Conservation (phyloP, 37 sponge, comb jelly and placozoan species). For the Beroe ovata region DNA sequence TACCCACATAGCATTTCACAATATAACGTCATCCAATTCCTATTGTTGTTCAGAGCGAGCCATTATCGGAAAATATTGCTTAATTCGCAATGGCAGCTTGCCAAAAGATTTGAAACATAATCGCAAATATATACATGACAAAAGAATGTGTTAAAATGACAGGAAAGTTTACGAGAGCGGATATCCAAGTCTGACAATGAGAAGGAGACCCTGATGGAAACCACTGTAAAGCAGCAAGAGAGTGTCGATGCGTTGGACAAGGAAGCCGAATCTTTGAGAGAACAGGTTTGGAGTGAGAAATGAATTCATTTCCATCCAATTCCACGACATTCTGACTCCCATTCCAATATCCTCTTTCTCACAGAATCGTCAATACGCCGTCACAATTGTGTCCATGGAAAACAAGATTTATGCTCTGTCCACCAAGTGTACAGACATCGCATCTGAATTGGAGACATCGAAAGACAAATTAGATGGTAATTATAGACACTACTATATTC, state of each 20-base stretch:
- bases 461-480: slow-evolving; percentile 7
- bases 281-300: too few species aligned
- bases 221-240: background rate
- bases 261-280: slow-evolving; percentile 13
- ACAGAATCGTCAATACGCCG: slow-evolving; percentile 35
- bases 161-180: slow-evolving; percentile 39
- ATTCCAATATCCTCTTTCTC: background rate
- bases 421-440: background rate
- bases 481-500: too few species aligned
- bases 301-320: too few species aligned
- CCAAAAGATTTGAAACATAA: too few species aligned
- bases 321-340: too few species aligned
- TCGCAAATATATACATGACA: too few species aligned
- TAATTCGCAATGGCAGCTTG: too few species aligned
- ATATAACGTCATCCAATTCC: too few species aligned
- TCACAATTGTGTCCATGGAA: slow-evolving; percentile 37
- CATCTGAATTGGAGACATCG: background rate
- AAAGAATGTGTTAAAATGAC: too few species aligned
- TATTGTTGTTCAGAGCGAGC: too few species aligned
- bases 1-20: too few species aligned
- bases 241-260: background rate
- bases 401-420: background rate
- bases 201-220: background rate
- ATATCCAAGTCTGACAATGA: slow-evolving; percentile 41
- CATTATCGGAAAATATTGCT: too few species aligned